Conservation (phyloP, 1,140 invertebrate genomes). For the Calosoma granatense region DNA sequence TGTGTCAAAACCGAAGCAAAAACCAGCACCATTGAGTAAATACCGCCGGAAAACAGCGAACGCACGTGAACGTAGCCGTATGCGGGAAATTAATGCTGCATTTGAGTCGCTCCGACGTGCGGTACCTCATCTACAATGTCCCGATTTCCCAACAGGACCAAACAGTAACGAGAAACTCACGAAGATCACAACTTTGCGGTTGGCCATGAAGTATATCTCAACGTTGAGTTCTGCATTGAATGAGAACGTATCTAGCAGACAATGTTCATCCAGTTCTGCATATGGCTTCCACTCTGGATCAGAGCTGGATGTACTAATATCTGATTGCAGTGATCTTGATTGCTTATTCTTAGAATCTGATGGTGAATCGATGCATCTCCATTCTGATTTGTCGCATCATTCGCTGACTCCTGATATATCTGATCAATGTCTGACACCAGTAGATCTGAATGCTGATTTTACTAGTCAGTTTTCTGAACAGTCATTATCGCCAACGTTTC, state of each 20-base stretch:
- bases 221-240: slow-evolving; percentile 36
- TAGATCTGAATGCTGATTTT: slow-evolving; percentile 23
- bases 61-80: slow-evolving; percentile 65
- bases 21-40: slow-evolving; percentile 70
- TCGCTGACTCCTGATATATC: slow-evolving; percentile 21
- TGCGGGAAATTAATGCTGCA: slow-evolving; percentile 75
- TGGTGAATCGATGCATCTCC: slow-evolving; percentile 29
- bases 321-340: slow-evolving; percentile 30
- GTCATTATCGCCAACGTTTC: neutral
- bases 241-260: neutral
- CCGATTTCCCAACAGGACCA: slow-evolving; percentile 17
- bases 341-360: slow-evolving; percentile 30
- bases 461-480: neutral
- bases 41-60: slow-evolving; percentile 78
- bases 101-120: slow-evolving; percentile 63
- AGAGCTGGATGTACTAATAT: neutral
- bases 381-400: slow-evolving; percentile 26
- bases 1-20: slow-evolving; percentile 39
- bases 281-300: neutral
- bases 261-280: slow-evolving; percentile 10
- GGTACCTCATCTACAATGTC: slow-evolving; percentile 44
- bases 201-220: slow-evolving; percentile 75
- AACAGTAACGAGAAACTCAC: slow-evolving; percentile 57
- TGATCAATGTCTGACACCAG: slow-evolving; percentile 29
- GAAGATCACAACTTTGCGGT: slow-evolving; percentile 68